These are phyloP conservation scores for Schizopygopsis malacanthus DNA, from an alignment of 2,797 vertebrate genomes.

Conservation along the genomic window DNA sequence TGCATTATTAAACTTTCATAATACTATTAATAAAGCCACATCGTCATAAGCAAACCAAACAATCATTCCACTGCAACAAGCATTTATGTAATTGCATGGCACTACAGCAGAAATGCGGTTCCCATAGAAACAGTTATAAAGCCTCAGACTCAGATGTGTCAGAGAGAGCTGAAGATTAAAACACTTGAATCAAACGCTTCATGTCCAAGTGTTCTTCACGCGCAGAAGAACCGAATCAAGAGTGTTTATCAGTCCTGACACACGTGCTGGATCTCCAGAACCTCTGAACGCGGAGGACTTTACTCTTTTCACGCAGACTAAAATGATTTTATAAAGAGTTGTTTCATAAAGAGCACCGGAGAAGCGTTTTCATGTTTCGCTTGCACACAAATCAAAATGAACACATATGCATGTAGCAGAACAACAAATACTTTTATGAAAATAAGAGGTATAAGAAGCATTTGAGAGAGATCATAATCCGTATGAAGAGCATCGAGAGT, in stretches of 20 bases:
- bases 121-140: conserved; percentile 45
- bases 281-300: neutral
- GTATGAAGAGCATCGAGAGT: neutral
- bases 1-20: neutral
- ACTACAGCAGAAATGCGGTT: conserved; percentile 14
- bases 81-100: conserved; percentile 16
- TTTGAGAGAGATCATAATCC: neutral
- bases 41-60: neutral
- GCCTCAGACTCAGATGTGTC: neutral
- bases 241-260: neutral
- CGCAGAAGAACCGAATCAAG: neutral
- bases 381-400: neutral
- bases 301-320: neutral
- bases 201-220: neutral
- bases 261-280: neutral
- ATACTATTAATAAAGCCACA: neutral
- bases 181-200: neutral
- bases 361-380: neutral
- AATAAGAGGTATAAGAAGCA: neutral
- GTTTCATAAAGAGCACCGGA: neutral
- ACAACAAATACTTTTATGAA: neutral
- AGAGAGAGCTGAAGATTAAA: neutral
- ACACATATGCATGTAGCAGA: neutral
- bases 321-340: neutral
- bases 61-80: neutral